Conservation (phyloP, 2,888 invertebrate species). For the Scaptomyza tumidula region DNA sequence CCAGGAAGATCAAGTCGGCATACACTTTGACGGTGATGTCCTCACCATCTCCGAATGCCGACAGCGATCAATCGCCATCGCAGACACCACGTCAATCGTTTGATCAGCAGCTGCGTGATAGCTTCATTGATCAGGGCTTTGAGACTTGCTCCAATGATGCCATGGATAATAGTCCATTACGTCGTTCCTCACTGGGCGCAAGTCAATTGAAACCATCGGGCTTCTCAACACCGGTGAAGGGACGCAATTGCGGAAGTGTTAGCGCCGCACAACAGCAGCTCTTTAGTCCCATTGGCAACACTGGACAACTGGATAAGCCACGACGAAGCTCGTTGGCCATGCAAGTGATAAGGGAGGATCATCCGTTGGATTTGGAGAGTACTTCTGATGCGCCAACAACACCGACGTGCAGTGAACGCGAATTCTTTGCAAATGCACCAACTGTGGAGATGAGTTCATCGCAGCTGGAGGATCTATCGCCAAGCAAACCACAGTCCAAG, state of each 20-base stretch:
- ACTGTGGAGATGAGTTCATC: constrained; percentile 63
- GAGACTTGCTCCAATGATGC: constrained; percentile 80
- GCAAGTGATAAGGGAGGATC: constrained; percentile 82
- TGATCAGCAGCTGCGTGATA: constrained; percentile 59
- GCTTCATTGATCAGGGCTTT: constrained; percentile 81
- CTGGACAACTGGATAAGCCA: constrained; percentile 55
- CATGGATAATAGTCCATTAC: constrained; percentile 71
- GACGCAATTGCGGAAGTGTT: constrained; percentile 8
- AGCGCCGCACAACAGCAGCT: constrained; percentile 56
- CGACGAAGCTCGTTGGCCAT: constrained; percentile 79
- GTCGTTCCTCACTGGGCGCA: constrained; percentile 38
- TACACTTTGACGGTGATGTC: constrained; percentile 80
- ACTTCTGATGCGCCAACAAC: constrained; percentile 42
- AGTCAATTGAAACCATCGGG: constrained; percentile 44
- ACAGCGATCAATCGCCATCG: constrained; percentile 71
- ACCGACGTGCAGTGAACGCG: constrained; percentile 57
- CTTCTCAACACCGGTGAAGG: constrained; percentile 79
- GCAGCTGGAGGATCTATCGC: constrained; percentile 35
- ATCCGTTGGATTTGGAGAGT: constrained; percentile 63
- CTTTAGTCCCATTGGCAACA: constrained; percentile 64
- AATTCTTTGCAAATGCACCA: constrained; percentile 68
- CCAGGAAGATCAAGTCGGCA: constrained; percentile 76
- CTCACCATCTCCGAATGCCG: constrained; percentile 75
- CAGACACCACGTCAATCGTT: constrained; percentile 60
- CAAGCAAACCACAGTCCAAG: constrained; percentile 48